phyloP scores from a whole-genome alignment of 2,113 vertebrate species.

The Nymphicus hollandicus region DNA sequence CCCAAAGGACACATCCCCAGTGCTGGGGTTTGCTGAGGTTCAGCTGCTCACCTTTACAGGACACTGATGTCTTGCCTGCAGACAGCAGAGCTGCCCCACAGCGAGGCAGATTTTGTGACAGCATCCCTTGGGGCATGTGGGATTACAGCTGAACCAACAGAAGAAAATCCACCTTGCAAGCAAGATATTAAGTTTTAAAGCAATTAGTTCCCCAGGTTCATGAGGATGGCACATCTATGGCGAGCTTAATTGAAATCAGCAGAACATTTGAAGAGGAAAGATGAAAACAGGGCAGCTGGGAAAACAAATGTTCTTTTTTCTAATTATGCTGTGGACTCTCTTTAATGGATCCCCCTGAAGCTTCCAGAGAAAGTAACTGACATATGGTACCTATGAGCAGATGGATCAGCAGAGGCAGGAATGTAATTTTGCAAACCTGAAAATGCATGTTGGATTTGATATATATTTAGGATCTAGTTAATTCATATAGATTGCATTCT shows the following conservation, averaged over 20 bases:
- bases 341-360: slow-evolving; percentile 66
- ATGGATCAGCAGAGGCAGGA: slow-evolving; percentile 55
- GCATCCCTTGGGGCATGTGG: neutral
- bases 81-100: neutral
- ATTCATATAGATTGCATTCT: slow-evolving; percentile 25
- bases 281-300: slow-evolving; percentile 63
- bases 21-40: neutral
- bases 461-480: slow-evolving; percentile 55
- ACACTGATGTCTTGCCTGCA: neutral
- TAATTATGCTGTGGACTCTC: slow-evolving; percentile 49
- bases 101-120: neutral
- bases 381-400: slow-evolving; percentile 59
- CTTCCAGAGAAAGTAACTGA: slow-evolving; percentile 62
- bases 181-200: slow-evolving; percentile 37
- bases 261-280: slow-evolving; percentile 54
- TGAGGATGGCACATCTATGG: slow-evolving; percentile 4
- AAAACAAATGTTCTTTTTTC: slow-evolving; percentile 70
- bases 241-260: slow-evolving; percentile 57
- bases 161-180: slow-evolving; percentile 38
- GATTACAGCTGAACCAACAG: neutral
- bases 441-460: slow-evolving; percentile 43
- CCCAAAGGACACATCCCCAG: neutral
- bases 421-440: slow-evolving; percentile 44
- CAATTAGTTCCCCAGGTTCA: slow-evolving; percentile 31
- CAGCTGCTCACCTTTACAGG: neutral